A percentile compares a stretch with the other conserved stretches of the same genome.
phyloP scores from a whole-genome alignment of 92 coral and sea anemone species.

The Micromussa lordhowensis region DNA sequence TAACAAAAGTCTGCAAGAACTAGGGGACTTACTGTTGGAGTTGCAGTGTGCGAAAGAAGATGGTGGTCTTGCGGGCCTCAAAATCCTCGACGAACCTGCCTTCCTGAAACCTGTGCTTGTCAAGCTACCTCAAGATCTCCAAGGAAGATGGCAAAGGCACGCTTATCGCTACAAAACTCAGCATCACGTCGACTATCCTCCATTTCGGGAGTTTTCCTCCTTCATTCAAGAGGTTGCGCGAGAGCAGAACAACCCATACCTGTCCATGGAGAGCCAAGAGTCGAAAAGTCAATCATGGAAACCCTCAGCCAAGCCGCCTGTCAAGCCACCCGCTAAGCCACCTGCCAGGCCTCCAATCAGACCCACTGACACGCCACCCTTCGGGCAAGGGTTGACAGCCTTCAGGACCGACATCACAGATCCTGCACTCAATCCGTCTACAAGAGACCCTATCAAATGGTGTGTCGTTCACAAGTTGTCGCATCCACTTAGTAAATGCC shows the following conservation, averaged over 20 bases:
- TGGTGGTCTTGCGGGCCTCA: no score
- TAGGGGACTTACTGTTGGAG: constrained; percentile 64
- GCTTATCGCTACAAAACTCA: neutral
- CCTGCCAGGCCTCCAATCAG: neutral
- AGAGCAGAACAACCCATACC: constrained; percentile 66
- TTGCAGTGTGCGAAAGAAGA: constrained; percentile 24
- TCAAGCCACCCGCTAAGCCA: neutral
- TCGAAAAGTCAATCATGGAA: neutral
- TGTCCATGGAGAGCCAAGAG: constrained; percentile 28
- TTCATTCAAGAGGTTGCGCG: constrained; percentile 56
- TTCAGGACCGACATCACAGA: constrained; percentile 26
- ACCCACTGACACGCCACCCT: neutral
- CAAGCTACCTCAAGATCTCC: no score
- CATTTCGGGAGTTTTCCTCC: constrained; percentile 22
- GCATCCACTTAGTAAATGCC: constrained; percentile 62
- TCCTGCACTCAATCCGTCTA: neutral
- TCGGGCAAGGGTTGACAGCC: constrained; percentile 9
- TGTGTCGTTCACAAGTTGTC: constrained; percentile 41
- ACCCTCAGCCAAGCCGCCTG: neutral
- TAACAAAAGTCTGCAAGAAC: constrained; percentile 46
- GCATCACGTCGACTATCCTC: no score
- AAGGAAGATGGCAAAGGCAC: no score
- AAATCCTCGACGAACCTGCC: constrained; percentile 53
- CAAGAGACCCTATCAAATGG: constrained; percentile 15
- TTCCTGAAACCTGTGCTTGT: no score